A percentile compares a stretch with the other conserved stretches of the same genome.
phyloP scores from a whole-genome alignment of 2,797 vertebrate species.

The Chiloscyllium punctatum region DNA sequence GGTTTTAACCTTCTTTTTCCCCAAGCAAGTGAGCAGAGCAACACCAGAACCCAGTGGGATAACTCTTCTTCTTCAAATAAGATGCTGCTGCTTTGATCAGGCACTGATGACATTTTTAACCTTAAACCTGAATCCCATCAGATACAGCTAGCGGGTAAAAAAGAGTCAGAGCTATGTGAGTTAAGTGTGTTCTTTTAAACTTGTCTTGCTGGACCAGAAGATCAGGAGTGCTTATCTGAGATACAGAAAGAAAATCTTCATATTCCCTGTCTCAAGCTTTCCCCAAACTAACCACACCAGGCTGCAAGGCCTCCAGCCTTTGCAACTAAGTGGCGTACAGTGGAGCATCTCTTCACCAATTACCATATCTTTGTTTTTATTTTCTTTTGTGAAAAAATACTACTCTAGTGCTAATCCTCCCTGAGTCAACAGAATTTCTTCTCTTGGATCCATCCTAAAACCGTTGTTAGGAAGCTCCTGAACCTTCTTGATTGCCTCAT shows the following conservation, averaged over 20 bases:
- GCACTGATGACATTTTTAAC: not conserved
- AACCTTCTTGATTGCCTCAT: not conserved
- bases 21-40: too few relatives aligned
- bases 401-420: not conserved
- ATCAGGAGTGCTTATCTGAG: not conserved
- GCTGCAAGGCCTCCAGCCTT: not conserved
- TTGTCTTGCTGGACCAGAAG: not conserved
- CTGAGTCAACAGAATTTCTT: not conserved
- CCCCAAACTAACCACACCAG: not conserved
- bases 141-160: not conserved
- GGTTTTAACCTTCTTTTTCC: too few relatives aligned
- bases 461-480: not conserved
- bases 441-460: not conserved
- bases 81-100: not conserved
- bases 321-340: not conserved
- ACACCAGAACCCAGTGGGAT: too few relatives aligned
- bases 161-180: not conserved
- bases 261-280: not conserved
- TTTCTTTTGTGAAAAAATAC: not conserved
- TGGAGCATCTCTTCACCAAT: not conserved
- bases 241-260: not conserved
- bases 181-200: not conserved
- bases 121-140: not conserved
- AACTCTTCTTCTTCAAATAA: not conserved
- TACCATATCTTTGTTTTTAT: not conserved